Base-by-base conservation (phyloP, 2,113 vertebrate genomes). In the Bufo gargarizans region DNA sequence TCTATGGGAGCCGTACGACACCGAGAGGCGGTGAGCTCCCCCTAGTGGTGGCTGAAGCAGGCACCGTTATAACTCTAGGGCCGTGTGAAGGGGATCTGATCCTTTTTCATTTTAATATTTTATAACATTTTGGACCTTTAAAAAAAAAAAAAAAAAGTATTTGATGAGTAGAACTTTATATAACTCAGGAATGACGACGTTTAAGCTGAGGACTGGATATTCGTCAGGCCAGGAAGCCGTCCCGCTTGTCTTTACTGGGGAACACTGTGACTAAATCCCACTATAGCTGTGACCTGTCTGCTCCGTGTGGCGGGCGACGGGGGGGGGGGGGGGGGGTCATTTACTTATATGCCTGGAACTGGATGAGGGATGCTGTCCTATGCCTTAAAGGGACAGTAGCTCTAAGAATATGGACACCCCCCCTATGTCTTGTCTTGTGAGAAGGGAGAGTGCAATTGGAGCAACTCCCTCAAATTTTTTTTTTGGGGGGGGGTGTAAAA, bases 261-360 rank as follows among this genome's bases (percentile, higher is more conserved):
- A 87, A 80, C 77, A 87, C 86, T 87, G 86, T 87, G 86, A 87
- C 50, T 67, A n/a, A 56, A 77, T 19, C 13, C 59, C 14, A 55
- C n/a, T 4, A 69, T 17, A 22, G 58, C 85, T 69, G 59, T 50
- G 19, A 58, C 71, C 49, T 2, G 16, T 78, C 50, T 20, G 77
- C 77, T 78, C 22, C 19, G 14, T 16, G 22, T 81, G 78, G 33
- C 33, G 33, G n/a, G n/a, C n/a, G n/a, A n/a, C n/a, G n/a, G 33
- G 33, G 33, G 33, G 17, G n/a, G n/a, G 43, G 71, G 45, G 20
- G n/a, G n/a, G 43, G 71, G 45, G 45, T 1, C 43, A 7, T 9
- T 74, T 74, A 49, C 45, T 47, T 47, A 19, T 3, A 47, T 47
- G 16, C 43, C 6, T 47, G 9, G 16, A 17, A 45, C 71, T 74